Percentiles rank a stretch among this genome's conserved stretches.
phyloP scores from a whole-genome alignment of 2,888 invertebrate genomes.

The Oegoconia quadripuncta region DNA sequence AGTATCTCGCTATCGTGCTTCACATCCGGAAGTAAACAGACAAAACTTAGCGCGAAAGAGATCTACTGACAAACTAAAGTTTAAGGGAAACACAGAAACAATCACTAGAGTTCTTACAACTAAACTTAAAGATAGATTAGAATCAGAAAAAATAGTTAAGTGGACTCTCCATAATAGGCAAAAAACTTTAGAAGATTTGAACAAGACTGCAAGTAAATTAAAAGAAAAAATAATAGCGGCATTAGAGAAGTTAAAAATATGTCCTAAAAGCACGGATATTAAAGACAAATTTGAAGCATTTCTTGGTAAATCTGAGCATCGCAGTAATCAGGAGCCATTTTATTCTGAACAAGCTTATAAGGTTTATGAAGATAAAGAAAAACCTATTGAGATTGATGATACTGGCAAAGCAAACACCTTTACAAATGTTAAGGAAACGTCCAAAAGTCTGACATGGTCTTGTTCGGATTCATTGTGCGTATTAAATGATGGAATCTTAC shows the following conservation, averaged over 20 bases:
- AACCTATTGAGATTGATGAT: neutral
- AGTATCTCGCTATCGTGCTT: conserved; percentile 1
- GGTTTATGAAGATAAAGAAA: neutral
- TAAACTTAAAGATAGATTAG: neutral
- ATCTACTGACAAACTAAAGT: neutral
- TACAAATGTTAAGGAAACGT: neutral
- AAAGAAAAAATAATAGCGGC: too few species aligned
- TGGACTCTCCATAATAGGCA: neutral
- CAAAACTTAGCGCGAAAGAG: neutral
- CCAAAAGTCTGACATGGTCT: neutral
- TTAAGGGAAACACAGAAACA: neutral
- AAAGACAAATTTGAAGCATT: conserved; percentile 1
- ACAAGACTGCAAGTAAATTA: neutral
- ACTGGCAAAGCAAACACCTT: neutral
- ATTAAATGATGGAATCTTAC: neutral
- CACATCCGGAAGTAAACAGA: conserved; percentile 6
- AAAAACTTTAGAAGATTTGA: neutral
- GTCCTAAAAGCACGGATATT: neutral
- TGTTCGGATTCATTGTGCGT: neutral
- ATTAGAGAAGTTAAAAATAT: neutral
- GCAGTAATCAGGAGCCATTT: conserved; percentile 8
- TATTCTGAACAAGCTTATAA: conserved; percentile 1
- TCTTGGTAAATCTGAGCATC: conserved; percentile 9
- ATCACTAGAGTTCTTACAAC: neutral
- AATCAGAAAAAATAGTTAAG: neutral